Percentiles rank a stretch among this genome's conserved stretches.
These are phyloP conservation scores for Macrotis lagotis DNA, from an alignment of 2,113 vertebrate genomes.

Conservation along the genomic window DNA sequence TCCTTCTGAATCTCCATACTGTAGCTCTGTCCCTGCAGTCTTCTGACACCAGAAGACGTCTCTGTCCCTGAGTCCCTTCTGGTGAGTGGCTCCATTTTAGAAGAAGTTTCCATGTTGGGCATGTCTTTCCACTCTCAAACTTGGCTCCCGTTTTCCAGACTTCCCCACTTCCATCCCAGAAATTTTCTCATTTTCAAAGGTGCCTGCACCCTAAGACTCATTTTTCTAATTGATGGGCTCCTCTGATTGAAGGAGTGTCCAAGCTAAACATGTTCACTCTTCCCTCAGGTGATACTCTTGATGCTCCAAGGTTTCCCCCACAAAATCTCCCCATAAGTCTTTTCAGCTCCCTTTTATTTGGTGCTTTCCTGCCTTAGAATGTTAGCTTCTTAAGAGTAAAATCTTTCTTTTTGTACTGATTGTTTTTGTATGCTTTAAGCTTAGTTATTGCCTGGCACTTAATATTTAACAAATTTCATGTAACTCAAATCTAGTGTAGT, in stretches of 20 bases:
- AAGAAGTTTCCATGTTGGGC: background rate
- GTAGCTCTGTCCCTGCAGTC: background rate
- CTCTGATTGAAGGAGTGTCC: background rate
- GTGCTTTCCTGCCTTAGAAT: background rate
- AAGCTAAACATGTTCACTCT: background rate
- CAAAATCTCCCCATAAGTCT: too few species aligned
- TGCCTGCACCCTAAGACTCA: background rate
- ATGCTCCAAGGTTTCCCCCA: background rate
- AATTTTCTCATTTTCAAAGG: background rate
- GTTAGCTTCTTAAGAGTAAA: fast-evolving
- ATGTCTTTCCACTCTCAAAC: background rate
- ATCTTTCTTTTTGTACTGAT: fast-evolving
- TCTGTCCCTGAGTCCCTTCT: background rate
- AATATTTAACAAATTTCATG: fast-evolving
- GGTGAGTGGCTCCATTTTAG: background rate
- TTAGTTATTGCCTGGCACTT: background rate
- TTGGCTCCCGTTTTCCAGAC: background rate
- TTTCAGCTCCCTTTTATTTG: background rate
- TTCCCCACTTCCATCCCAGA: background rate
- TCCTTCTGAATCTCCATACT: background rate
- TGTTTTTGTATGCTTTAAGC: fast-evolving
- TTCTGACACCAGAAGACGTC: background rate
- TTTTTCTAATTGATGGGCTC: background rate
- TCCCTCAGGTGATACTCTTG: fast-evolving
- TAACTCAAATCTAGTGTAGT: background rate